phyloP scores from a whole-genome alignment of 2,888 invertebrate genomes.

The Caenorhabditis japonica region DNA sequence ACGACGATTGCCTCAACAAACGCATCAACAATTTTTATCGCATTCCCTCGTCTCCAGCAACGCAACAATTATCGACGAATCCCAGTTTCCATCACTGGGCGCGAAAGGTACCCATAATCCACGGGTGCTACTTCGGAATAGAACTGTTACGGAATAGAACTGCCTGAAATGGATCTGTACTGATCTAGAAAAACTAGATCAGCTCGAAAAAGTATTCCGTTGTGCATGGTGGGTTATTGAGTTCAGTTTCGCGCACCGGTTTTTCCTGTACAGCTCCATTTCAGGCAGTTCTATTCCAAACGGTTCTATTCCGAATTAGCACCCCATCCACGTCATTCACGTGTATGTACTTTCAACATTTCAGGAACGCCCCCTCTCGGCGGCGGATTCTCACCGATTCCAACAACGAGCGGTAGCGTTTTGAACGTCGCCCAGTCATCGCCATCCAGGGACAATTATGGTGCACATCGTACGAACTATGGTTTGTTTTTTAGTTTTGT shows the following conservation, averaged over 20 bases:
- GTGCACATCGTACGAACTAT: constrained; percentile 58
- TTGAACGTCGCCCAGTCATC: constrained; percentile 61
- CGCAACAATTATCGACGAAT: constrained; percentile 71
- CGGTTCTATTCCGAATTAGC: too few relatives aligned
- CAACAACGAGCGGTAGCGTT: constrained; percentile 64
- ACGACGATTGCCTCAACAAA: constrained; percentile 51
- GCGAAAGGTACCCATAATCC: constrained; percentile 68
- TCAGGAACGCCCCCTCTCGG: constrained; percentile 64
- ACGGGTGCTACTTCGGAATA: too few relatives aligned
- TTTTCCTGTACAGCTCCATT: too few relatives aligned
- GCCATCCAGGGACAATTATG: constrained; percentile 51
- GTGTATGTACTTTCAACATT: too few relatives aligned
- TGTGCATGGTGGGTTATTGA: neutral
- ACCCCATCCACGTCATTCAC: too few relatives aligned
- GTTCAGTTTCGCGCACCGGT: too few relatives aligned
- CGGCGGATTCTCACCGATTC: constrained; percentile 66
- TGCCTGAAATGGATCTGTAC: too few relatives aligned
- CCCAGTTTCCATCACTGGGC: constrained; percentile 73
- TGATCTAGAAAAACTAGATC: too few relatives aligned
- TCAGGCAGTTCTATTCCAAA: too few relatives aligned
- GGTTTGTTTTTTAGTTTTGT: constrained; percentile 39
- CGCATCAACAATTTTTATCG: constrained; percentile 21
- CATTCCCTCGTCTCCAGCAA: constrained; percentile 33
- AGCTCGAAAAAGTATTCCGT: neutral
- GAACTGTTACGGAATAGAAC: too few relatives aligned